Base-by-base conservation (phyloP, 2,113 vertebrate species). In the Trogon surrucura region DNA sequence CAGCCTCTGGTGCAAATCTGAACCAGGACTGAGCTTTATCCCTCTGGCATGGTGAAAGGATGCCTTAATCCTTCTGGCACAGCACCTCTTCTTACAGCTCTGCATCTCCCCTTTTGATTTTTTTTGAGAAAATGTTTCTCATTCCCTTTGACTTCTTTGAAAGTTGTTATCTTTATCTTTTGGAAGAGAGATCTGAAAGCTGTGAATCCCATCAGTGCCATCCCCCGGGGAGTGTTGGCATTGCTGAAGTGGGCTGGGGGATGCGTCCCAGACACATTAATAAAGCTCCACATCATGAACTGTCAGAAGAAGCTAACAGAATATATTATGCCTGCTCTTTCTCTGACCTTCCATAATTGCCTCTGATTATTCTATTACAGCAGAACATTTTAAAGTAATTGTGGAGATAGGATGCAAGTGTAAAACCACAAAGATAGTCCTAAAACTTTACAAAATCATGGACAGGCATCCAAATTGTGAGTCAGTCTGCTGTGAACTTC, bases 321-420 rank as follows among this genome's bases (percentile, higher is more conserved):
- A 88, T 90, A 66, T 70, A 32, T 91, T 83, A 69, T 70, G 29
- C 50, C 75, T 83, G 71, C 67, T 82, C 34, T 4, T 89, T 85
- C 75, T 62, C 74, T 96, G 90, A 93, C 82, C 91, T 94, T 78
- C 64, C 10, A 5, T 95, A 91, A 93, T 93, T 93, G 75, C 64
- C 56, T 86, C 69, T 92, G 88, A 85, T 95, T 95, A 93, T 91
- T 96, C 51, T 77, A 27, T 96, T 90, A 73, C 14, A 80, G 72
- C 56, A 90, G 71, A 90, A 70, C 32, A 27, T 73, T 83, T 80
- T 48, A 56, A 85, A 89, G 67, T 91, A 95, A 85, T 94, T 91
- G 89, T 88, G 60, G 81, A 58, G 56, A 71, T 74, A 0, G 1
- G 32, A 85, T 93, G 60, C 66, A 50, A 91, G 64, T 41, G 26